Evolutionary conservation across 2,888 invertebrate species (phyloP), one percentile per base, ranked within the genome.

Genomic region (Hypercompe scribonia): DNA sequence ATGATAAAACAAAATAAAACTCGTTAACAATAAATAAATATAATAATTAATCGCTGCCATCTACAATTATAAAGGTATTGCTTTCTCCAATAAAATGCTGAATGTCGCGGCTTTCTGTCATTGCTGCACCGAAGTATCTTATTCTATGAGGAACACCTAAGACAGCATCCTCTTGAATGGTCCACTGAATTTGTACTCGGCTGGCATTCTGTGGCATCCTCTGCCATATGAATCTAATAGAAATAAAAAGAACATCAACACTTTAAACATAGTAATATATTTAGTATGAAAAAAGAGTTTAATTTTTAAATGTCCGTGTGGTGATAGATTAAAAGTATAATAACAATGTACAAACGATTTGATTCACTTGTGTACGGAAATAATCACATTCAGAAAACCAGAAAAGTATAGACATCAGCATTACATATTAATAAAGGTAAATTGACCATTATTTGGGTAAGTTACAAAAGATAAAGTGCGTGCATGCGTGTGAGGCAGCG

Each of bases 221-320:
- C 77, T 96, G 95, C 99, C 99, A 99, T 70, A 94, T 92, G 91
- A 99, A 98, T 91, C 99, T 99, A 18, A 90, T 7, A 18, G 72
- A 68, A 33, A 63, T 31, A 46, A 68, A 21, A 34, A 11, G 42
- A 31, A 31, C 21, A 10, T 28, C n/a, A 28, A 15, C 39, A 61
- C 61, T 50, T 5, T 8, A 36, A 10, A 24, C 5, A n/a, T n/a
- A n/a, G n/a, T n/a, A 50, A 50, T 50, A 8, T 24, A 50, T 24
- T 50, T 50, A 1, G 1, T 1, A 18, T 50, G 21, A 5, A 21
- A 24, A 24, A 50, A 24, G 24, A 24, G 8, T 21, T 7, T 5
- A 24, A 46, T 4, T n/a, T n/a, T n/a, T n/a, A n/a, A n/a, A n/a
- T n/a, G n/a, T 21, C 21, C 15, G 21, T 46, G 46, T 46, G 7